These are phyloP conservation scores for Meriones psammophilus DNA, from an alignment of 2,797 vertebrate genomes.

Conservation along the genomic window DNA sequence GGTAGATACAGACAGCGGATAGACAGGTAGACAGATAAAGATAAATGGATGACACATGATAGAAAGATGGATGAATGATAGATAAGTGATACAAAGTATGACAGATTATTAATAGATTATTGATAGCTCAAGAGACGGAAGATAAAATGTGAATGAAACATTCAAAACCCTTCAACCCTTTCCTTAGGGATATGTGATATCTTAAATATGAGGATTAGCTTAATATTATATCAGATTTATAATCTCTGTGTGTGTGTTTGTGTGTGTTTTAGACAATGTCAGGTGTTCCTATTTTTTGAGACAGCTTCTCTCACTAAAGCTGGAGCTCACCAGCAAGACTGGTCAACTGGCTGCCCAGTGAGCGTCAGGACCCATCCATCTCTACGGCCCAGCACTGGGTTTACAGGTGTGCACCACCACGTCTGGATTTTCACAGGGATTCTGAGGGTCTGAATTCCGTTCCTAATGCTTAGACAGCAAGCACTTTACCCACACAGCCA, in stretches of 20 bases:
- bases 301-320: neutral
- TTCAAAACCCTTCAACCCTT: neutral
- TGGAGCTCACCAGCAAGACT: neutral
- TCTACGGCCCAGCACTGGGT: neutral
- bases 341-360: neutral
- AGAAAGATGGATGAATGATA: neutral
- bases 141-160: neutral
- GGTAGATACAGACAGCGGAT: neutral
- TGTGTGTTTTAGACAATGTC: neutral
- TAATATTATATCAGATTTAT: neutral
- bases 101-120: neutral
- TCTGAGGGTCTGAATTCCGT: neutral
- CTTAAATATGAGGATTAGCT: neutral
- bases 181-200: fast-evolving
- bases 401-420: neutral
- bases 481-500: neutral
- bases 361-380: neutral
- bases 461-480: neutral
- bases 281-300: neutral
- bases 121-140: neutral
- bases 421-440: neutral
- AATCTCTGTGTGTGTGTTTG: neutral
- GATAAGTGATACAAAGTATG: no score
- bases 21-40: neutral
- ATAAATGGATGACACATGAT: neutral